Evolutionary conservation across 2,797 vertebrate genomes (phyloP).

Genomic region (Tapera naevia): DNA sequence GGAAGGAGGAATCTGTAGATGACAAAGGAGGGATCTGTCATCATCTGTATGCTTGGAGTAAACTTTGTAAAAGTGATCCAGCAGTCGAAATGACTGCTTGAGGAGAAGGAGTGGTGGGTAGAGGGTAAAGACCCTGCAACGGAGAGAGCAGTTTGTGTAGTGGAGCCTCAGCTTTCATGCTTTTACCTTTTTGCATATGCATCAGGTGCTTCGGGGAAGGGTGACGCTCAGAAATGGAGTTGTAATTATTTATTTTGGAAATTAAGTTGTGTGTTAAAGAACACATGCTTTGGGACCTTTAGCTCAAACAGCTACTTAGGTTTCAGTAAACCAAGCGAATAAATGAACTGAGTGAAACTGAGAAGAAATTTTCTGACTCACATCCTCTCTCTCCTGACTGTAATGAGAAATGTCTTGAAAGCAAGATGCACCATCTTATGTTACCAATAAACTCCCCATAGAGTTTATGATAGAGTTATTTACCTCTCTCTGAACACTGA

Average conservation of each 20-base stretch:
- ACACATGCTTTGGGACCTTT: constrained; percentile 38
- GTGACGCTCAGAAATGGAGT: constrained; percentile 35
- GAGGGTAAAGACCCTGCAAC: background rate
- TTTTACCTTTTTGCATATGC: constrained; percentile 7
- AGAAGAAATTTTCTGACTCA: constrained; percentile 51
- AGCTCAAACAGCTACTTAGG: constrained; percentile 54
- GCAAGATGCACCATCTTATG: constrained; percentile 6
- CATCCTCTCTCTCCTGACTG: constrained; percentile 12
- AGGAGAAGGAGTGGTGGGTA: background rate
- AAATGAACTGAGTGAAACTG: constrained; percentile 35
- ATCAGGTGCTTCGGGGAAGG: constrained; percentile 28
- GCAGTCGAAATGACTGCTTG: background rate
- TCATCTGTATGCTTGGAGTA: background rate
- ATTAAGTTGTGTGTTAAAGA: constrained; percentile 50
- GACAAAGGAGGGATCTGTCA: background rate
- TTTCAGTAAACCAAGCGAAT: constrained; percentile 59
- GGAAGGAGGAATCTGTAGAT: background rate
- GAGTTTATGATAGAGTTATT: constrained; percentile 19
- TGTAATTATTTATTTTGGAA: constrained; percentile 70
- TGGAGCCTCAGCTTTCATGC: background rate
- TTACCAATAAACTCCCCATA: constrained; percentile 11
- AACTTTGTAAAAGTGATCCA: background rate
- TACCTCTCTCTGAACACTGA: background rate
- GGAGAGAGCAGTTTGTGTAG: background rate
- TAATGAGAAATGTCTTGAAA: constrained; percentile 47